These are phyloP conservation scores for Microctenopoma lineatum DNA, from an alignment of 2,797 vertebrate species.

Conservation along the genomic window DNA sequence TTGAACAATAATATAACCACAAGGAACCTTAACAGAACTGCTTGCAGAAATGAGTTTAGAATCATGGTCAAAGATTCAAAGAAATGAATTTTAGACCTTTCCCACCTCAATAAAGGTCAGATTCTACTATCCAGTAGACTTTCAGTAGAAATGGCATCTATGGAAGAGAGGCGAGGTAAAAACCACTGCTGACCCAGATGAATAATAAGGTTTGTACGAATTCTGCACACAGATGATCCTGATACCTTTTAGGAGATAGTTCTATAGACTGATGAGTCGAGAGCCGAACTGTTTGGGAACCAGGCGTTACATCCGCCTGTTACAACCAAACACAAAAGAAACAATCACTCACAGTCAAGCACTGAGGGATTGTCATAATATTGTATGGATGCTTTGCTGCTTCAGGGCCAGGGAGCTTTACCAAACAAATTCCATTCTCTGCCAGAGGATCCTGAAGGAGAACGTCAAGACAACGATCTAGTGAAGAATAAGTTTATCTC, in stretches of 20 bases:
- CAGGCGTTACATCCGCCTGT: too few species aligned
- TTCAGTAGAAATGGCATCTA: not conserved
- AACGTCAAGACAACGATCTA: not conserved
- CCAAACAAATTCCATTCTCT: not conserved
- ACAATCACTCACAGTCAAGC: not conserved
- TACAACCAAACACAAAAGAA: not conserved
- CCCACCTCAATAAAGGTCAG: not conserved
- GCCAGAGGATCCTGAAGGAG: too few species aligned
- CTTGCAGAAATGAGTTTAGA: not conserved
- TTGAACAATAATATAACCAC: too few species aligned
- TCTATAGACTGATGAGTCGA: not conserved
- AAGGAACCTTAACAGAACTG: too few species aligned
- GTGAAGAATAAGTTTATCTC: not conserved
- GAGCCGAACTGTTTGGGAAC: not conserved
- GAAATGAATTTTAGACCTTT: not conserved
- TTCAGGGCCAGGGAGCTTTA: not conserved
- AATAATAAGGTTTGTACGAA: too few species aligned
- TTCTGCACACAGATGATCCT: not conserved
- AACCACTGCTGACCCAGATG: not conserved
- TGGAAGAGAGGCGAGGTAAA: not conserved
- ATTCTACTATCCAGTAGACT: not conserved
- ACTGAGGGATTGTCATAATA: not conserved
- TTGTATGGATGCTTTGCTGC: not conserved
- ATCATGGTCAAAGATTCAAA: not conserved
- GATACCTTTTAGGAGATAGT: not conserved